A percentile compares a stretch with the other conserved stretches of the same genome.
These are phyloP conservation scores for Eudemis profundana DNA, from an alignment of 2,888 invertebrate species.

Conservation along the genomic window DNA sequence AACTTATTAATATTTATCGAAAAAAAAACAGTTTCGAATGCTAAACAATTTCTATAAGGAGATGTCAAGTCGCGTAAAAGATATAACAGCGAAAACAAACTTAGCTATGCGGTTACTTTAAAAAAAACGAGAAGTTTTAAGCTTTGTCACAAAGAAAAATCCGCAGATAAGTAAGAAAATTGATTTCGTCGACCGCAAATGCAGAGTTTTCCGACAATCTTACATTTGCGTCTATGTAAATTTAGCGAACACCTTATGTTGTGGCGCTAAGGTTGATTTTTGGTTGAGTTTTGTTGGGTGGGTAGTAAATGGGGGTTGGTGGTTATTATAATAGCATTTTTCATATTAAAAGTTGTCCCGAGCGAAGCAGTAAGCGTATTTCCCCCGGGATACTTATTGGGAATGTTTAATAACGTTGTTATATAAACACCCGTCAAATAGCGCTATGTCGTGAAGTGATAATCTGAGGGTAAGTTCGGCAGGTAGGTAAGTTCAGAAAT, in stretches of 20 bases:
- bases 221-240: not conserved
- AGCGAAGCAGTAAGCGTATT: constrained; percentile 47
- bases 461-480: not conserved
- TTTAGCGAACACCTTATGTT: constrained; percentile 22
- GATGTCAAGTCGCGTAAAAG: constrained; percentile 62
- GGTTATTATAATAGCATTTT: constrained; percentile 81
- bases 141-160: constrained; percentile 39
- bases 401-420: constrained; percentile 41
- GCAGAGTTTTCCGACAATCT: constrained; percentile 51
- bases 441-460: not conserved
- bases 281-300: constrained; percentile 24
- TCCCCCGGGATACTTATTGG: constrained; percentile 41
- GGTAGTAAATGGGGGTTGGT: constrained; percentile 47
- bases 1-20: constrained; percentile 73
- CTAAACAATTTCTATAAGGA: constrained; percentile 65
- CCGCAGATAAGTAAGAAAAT: constrained; percentile 44
- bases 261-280: constrained; percentile 45
- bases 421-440: constrained; percentile 38
- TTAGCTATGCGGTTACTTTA: constrained; percentile 14
- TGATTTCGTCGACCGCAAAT: constrained; percentile 41
- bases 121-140: not conserved
- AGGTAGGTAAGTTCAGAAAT: not conserved
- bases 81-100: constrained; percentile 47
- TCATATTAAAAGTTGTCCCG: constrained; percentile 81
- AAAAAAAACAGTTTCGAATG: constrained; percentile 64